A percentile compares a stretch with the other conserved stretches of the same genome.
Conservation (phyloP, 2,888 invertebrate species). For the Microctonus aethiopoides region DNA sequence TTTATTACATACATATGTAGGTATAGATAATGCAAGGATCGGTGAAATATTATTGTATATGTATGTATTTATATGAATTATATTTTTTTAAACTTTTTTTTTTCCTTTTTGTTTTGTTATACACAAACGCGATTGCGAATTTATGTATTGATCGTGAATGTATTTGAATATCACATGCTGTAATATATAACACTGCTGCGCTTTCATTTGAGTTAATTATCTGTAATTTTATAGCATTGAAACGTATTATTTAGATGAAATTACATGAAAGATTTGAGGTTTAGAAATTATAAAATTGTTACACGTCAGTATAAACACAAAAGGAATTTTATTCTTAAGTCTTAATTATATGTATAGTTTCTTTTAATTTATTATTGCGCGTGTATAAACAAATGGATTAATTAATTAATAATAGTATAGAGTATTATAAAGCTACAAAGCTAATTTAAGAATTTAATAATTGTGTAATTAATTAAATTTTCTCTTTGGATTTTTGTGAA, state of each 20-base stretch:
- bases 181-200: too few relatives aligned
- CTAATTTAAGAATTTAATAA: background rate
- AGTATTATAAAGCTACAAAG: background rate
- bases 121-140: background rate
- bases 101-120: too few relatives aligned
- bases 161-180: background rate
- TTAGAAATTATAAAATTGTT: too few relatives aligned
- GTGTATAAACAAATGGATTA: background rate
- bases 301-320: too few relatives aligned
- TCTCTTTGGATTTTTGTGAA: too few relatives aligned
- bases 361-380: background rate
- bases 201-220: background rate
- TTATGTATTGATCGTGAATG: background rate
- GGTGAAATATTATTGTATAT: too few relatives aligned
- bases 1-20: too few relatives aligned
- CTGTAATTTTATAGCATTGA: background rate
- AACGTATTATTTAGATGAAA: background rate
- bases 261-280: background rate
- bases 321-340: too few relatives aligned
- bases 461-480: background rate
- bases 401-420: background rate
- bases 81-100: too few relatives aligned
- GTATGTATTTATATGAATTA: too few relatives aligned
- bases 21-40: too few relatives aligned
- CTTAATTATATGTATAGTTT: too few relatives aligned